Evolutionary conservation across 1,140 invertebrate species (phyloP).

Genomic region (Drosophila ananassae): DNA sequence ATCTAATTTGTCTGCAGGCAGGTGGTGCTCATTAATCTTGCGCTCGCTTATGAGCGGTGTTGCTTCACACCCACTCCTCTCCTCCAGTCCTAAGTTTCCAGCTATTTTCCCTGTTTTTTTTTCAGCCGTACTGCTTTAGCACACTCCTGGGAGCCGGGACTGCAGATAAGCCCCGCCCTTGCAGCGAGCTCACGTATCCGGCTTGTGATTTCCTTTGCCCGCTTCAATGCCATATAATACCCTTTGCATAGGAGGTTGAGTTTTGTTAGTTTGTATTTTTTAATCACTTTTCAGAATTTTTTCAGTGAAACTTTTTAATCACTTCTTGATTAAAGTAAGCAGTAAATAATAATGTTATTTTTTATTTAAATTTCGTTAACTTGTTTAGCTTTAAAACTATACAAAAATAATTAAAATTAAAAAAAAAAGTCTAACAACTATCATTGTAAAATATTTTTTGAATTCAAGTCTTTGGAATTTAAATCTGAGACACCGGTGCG

Average conservation of each 20-base stretch:
- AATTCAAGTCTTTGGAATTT: no score
- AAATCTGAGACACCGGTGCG: background rate
- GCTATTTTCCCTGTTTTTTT: background rate
- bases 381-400: no score
- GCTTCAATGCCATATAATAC: conserved; percentile 15
- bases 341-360: no score
- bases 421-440: no score
- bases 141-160: conserved; percentile 51
- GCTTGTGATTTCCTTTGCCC: conserved; percentile 32
- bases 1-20: conserved; percentile 77
- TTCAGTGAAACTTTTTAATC: no score
- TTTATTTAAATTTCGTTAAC: no score
- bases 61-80: background rate
- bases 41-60: conserved; percentile 52
- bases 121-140: conserved; percentile 38
- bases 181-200: conserved; percentile 36
- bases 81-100: background rate
- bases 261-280: no score
- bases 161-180: conserved; percentile 42
- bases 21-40: conserved; percentile 79
- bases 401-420: no score
- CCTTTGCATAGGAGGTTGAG: background rate
- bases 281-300: no score
- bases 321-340: no score
- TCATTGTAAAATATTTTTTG: no score